Evolutionary conservation across 2,888 invertebrate genomes (phyloP).

Genomic region (Pegoplata infirma): DNA sequence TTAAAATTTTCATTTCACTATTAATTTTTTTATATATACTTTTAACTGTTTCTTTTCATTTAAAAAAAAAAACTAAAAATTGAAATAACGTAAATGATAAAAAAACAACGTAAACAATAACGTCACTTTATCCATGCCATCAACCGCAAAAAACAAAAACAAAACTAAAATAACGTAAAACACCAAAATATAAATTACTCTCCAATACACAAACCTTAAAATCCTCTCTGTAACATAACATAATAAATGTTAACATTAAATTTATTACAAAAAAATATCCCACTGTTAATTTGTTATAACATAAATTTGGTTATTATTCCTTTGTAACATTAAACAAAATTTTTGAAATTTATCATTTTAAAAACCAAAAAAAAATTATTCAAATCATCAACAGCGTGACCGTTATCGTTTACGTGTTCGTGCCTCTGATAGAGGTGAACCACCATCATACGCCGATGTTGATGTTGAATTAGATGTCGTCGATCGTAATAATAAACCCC

Average conservation of each 20-base stretch:
- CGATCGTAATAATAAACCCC: slow-evolving; percentile 98
- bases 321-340: slow-evolving; percentile 17
- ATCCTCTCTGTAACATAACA: slow-evolving; percentile 5
- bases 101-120: slow-evolving; percentile 33
- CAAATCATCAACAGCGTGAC: slow-evolving; percentile 85
- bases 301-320: slow-evolving; percentile 35
- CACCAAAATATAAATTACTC: slow-evolving; percentile 13
- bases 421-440: slow-evolving; percentile 96
- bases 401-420: slow-evolving; percentile 97
- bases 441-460: slow-evolving; percentile 95
- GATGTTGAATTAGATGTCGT: slow-evolving; percentile 99
- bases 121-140: slow-evolving; percentile 56
- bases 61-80: slow-evolving; percentile 31
- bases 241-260: neutral
- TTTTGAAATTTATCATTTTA: neutral
- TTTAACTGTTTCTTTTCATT: slow-evolving; percentile 58
- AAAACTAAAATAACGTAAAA: slow-evolving; percentile 33
- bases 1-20: slow-evolving; percentile 60
- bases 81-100: slow-evolving; percentile 1
- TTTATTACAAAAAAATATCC: slow-evolving; percentile 4
- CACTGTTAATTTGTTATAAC: slow-evolving; percentile 37
- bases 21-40: slow-evolving; percentile 55
- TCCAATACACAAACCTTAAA: slow-evolving; percentile 50
- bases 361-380: slow-evolving; percentile 22
- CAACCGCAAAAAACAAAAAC: slow-evolving; percentile 30